Conservation (phyloP, 2,888 invertebrate species). For the Cryptus viduatorius region DNA sequence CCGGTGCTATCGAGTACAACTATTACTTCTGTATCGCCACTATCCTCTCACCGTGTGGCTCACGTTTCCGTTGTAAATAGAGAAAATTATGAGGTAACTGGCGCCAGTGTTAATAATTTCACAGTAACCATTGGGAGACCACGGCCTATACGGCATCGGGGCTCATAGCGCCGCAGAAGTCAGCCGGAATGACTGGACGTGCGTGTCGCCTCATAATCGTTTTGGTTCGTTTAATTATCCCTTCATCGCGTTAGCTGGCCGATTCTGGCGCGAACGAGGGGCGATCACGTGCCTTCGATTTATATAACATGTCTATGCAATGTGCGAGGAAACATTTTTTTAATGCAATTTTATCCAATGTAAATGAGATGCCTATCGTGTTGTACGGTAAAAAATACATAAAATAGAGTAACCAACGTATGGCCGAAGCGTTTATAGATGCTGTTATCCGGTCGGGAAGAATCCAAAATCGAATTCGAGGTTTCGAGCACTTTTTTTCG, state of each 20-base stretch:
- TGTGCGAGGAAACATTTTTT: conserved; percentile 7
- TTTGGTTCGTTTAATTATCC: conserved; percentile 51
- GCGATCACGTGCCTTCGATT: conserved; percentile 36
- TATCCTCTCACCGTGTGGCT: neutral
- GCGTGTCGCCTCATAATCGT: conserved; percentile 42
- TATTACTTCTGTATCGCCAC: neutral
- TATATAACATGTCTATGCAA: conserved; percentile 30
- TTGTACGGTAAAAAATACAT: too few species aligned
- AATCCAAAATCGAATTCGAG: too few species aligned
- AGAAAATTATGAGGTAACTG: conserved; percentile 56
- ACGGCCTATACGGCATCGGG: conserved; percentile 22
- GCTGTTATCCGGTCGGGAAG: too few species aligned
- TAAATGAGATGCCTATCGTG: too few species aligned
- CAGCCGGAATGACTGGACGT: conserved; percentile 30
- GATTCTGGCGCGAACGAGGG: conserved; percentile 7
- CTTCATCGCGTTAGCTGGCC: conserved; percentile 33
- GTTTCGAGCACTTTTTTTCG: too few species aligned
- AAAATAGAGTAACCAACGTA: too few species aligned
- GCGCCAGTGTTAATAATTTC: conserved; percentile 55
- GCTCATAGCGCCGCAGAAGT: conserved; percentile 8
- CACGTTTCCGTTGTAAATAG: conserved; percentile 15
- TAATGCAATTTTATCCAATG: too few species aligned
- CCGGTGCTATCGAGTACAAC: neutral
- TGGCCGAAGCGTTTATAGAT: too few species aligned
- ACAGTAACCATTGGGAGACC: conserved; percentile 46